A percentile compares a stretch with the other conserved stretches of the same genome.
phyloP scores from a whole-genome alignment of 1,140 invertebrate genomes.

The Cyrtorhinus lividipennis region DNA sequence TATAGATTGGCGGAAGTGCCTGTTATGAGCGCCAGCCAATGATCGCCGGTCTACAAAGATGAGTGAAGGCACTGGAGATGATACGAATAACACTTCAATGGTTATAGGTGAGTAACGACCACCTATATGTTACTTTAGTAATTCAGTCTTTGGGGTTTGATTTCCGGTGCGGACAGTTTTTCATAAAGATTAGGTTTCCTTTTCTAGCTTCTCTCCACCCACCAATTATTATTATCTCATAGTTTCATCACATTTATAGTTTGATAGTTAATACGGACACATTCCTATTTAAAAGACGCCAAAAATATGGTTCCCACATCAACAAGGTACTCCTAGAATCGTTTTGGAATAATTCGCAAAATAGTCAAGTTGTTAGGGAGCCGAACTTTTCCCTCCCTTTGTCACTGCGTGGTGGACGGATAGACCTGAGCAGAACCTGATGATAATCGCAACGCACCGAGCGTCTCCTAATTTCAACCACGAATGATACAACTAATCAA shows the following conservation, averaged over 20 bases:
- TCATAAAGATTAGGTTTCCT: too few relatives aligned
- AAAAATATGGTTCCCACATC: too few relatives aligned
- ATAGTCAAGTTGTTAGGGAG: too few relatives aligned
- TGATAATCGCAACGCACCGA: too few relatives aligned
- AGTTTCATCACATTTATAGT: neutral
- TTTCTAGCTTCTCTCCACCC: neutral
- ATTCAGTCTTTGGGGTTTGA: neutral
- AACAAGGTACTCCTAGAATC: too few relatives aligned
- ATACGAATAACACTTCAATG: neutral
- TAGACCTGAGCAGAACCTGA: too few relatives aligned
- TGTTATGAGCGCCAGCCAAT: slow-evolving; percentile 3
- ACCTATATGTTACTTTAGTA: neutral
- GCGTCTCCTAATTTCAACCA: too few relatives aligned
- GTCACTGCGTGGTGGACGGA: too few relatives aligned
- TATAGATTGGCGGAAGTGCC: neutral
- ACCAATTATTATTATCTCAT: neutral
- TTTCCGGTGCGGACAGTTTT: too few relatives aligned
- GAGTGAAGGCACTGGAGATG: slow-evolving; percentile 11
- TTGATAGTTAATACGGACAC: neutral
- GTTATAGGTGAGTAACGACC: slow-evolving; percentile 1
- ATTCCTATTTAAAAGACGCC: neutral
- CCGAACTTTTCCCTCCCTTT: too few relatives aligned
- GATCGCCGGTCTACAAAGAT: slow-evolving; percentile 4
- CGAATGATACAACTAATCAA: too few relatives aligned
- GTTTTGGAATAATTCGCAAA: too few relatives aligned